Conservation (phyloP, 2,888 invertebrate genomes). For the Eristalinus aeneus region DNA sequence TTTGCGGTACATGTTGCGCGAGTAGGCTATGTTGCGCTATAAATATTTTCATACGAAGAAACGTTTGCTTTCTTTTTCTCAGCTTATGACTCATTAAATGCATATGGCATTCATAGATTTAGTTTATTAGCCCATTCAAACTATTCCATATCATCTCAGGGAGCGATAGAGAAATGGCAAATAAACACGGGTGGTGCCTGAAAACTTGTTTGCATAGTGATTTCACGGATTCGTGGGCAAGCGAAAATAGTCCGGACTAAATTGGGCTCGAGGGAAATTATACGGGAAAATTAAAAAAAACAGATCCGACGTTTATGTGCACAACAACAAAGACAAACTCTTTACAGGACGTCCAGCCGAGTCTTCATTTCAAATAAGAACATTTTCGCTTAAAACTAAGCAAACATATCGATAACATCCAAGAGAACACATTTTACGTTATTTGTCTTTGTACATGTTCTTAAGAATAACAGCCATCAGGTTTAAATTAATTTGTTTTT, state of each 20-base stretch:
- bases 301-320: too few relatives aligned
- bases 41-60: background rate
- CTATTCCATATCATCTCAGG: background rate
- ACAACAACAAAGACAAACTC: too few relatives aligned
- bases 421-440: too few relatives aligned
- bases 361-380: too few relatives aligned
- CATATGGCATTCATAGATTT: conserved; percentile 1
- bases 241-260: background rate
- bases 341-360: too few relatives aligned
- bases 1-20: background rate
- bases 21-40: background rate
- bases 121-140: conserved; percentile 25
- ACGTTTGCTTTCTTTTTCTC: conserved; percentile 21
- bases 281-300: too few relatives aligned
- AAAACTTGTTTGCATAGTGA: background rate
- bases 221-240: background rate
- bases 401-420: too few relatives aligned
- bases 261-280: background rate
- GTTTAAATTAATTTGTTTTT: too few relatives aligned
- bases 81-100: conserved; percentile 4
- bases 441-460: too few relatives aligned
- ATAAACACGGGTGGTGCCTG: background rate
- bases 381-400: too few relatives aligned
- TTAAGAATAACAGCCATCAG: too few relatives aligned
- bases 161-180: background rate